Evolutionary conservation across 2,797 vertebrate species (phyloP), one percentile per base, ranked within the genome.

Genomic region (Vespertilio murinus): DNA sequence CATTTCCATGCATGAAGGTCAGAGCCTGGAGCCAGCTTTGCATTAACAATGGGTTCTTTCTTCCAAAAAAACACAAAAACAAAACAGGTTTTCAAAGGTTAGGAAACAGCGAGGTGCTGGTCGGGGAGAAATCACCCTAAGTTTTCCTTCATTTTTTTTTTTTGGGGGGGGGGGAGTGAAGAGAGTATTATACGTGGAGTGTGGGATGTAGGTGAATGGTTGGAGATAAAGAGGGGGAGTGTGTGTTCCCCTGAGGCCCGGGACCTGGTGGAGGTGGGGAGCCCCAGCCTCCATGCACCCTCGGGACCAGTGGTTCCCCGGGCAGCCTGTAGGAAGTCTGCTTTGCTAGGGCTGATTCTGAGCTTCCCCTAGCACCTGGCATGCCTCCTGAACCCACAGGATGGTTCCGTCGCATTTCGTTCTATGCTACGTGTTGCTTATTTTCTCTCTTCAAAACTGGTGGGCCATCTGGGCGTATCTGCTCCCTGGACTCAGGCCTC

Each of bases 1-100:
- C 70, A 93, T 96, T 94, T 94, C 78, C 89, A 40, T 84, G 65
- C 0, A 3, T 94, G 89, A 94, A 96, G 90, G 91, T 96, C 88
- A 91, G 67, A 82, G 92, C 79, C 40, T 22, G 8, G 73, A 83
- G 92, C 25, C 70, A 74, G 74, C 74, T 88, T 93, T 84, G 80
- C 88, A 94, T 91, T 94, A 82, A 90, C 47, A 54, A 30, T 35
- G 16, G 64, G 1, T 77, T 83, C 86, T 42, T 83, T 77, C 61
- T 93, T 14, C 8, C 49, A 64, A 52, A 89, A 81, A 94, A 87
- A 89, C n/a, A n/a, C n/a, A n/a, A n/a, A n/a, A n/a, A n/a, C n/a
- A 81, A 94, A 87, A 89, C 11, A 33, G 73, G 49, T n/a, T 95
- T 95, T 81, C 65, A 74, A 94, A 74, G 73, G 91, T 95, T 93